These are phyloP conservation scores for Cylloceria caligata DNA, from an alignment of 2,888 invertebrate species.

Conservation along the genomic window DNA sequence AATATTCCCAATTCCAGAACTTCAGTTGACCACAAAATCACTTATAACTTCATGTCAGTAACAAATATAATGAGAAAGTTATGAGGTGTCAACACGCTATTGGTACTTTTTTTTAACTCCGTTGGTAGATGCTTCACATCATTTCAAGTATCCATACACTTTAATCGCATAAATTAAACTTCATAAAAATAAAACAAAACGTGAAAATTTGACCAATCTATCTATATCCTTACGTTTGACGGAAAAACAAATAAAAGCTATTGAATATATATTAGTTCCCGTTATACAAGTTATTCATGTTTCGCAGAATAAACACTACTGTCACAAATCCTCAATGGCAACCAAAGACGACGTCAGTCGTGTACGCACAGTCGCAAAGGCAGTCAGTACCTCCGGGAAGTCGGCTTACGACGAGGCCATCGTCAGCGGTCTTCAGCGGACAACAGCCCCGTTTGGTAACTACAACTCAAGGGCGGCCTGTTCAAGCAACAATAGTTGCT, in stretches of 20 bases:
- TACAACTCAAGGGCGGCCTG: slow-evolving; percentile 79
- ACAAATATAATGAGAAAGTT: too few species aligned
- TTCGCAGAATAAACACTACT: slow-evolving; percentile 77
- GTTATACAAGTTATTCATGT: not conserved
- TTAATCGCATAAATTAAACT: too few species aligned
- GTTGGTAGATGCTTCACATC: too few species aligned
- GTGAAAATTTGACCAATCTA: too few species aligned
- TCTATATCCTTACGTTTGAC: not conserved
- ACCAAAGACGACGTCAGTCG: slow-evolving; percentile 80
- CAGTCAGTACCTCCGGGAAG: slow-evolving; percentile 80
- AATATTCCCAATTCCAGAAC: too few species aligned
- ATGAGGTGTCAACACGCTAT: too few species aligned
- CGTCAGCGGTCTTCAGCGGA: slow-evolving; percentile 76
- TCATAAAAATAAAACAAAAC: too few species aligned
- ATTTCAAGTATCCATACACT: too few species aligned
- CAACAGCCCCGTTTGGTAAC: slow-evolving; percentile 80
- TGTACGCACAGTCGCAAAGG: slow-evolving; percentile 81
- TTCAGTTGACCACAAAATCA: too few species aligned
- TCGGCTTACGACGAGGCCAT: slow-evolving; percentile 78
- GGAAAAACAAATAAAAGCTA: not conserved
- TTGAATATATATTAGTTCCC: not conserved
- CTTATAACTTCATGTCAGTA: too few species aligned
- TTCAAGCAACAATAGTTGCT: slow-evolving; percentile 81
- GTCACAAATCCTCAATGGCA: slow-evolving; percentile 81
- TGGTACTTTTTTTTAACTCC: too few species aligned